These are phyloP conservation scores for Syritta pipiens DNA, from an alignment of 2,888 invertebrate species.

Conservation along the genomic window DNA sequence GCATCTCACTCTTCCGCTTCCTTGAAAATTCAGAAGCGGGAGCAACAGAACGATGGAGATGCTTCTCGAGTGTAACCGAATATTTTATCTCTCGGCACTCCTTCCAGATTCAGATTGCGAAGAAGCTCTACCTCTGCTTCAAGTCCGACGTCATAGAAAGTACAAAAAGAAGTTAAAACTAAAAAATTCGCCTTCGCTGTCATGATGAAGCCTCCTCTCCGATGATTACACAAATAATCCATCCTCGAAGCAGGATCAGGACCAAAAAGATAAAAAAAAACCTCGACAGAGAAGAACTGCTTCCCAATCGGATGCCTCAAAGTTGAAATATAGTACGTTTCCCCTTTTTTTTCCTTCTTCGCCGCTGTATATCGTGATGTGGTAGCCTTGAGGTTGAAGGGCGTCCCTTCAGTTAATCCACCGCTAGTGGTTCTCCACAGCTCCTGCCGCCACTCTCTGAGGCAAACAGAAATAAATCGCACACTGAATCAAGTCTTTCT, in stretches of 20 bases:
- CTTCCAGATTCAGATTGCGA: no score
- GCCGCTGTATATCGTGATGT: slow-evolving; percentile 5
- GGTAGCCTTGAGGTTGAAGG: slow-evolving; percentile 47
- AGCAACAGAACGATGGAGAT: no score
- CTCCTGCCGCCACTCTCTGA: no score
- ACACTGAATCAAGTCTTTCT: slow-evolving; percentile 9
- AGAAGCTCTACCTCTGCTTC: background rate
- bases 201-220: slow-evolving; percentile 11
- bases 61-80: no score
- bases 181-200: slow-evolving; percentile 8
- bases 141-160: background rate
- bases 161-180: slow-evolving; percentile 18
- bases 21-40: no score
- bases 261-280: background rate
- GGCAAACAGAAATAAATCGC: slow-evolving; percentile 44
- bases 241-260: slow-evolving; percentile 34
- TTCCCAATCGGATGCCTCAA: slow-evolving; percentile 17
- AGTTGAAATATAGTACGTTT: slow-evolving; percentile 13
- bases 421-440: no score
- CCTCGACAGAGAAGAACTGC: slow-evolving; percentile 1
- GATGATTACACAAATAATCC: slow-evolving; percentile 43
- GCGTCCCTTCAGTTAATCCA: slow-evolving; percentile 35
- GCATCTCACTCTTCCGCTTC: no score
- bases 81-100: no score
- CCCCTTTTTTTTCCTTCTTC: background rate